Evolutionary conservation across 2,797 vertebrate species (phyloP).

Genomic region (Tolypeutes matacus): DNA sequence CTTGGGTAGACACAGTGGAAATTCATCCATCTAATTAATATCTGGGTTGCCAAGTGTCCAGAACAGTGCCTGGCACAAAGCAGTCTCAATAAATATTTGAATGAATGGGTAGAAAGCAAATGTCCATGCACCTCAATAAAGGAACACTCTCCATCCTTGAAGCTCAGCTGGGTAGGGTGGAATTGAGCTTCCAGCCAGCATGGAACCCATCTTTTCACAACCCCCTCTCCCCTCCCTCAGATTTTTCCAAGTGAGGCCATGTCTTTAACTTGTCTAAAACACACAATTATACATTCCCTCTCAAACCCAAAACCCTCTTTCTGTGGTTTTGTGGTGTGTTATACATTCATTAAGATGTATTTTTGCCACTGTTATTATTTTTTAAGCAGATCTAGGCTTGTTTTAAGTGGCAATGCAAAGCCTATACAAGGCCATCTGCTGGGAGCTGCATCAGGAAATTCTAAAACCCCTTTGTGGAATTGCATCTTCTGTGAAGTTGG

Average conservation of each 20-base stretch:
- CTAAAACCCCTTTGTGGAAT: not conserved
- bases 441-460: not conserved
- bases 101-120: not conserved
- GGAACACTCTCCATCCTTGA: not conserved
- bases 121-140: not conserved
- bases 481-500: not conserved
- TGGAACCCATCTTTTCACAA: not conserved
- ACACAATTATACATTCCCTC: constrained; percentile 39
- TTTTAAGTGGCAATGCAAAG: not conserved
- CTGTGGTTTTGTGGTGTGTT: constrained; percentile 33
- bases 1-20: not conserved
- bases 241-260: constrained; percentile 1
- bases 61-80: not conserved
- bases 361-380: constrained; percentile 42
- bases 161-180: not conserved
- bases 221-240: not conserved
- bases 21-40: not conserved
- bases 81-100: not conserved
- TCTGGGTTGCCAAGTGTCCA: not conserved
- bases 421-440: not conserved
- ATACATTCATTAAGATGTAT: constrained; percentile 12
- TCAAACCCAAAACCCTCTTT: constrained; percentile 17
- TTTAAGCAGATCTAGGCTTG: constrained; percentile 36
- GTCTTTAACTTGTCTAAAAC: constrained; percentile 51
- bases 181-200: not conserved